Evolutionary conservation across 2,888 invertebrate species (phyloP), one percentile per base, ranked within the genome.

Genomic region (Nebria salina): DNA sequence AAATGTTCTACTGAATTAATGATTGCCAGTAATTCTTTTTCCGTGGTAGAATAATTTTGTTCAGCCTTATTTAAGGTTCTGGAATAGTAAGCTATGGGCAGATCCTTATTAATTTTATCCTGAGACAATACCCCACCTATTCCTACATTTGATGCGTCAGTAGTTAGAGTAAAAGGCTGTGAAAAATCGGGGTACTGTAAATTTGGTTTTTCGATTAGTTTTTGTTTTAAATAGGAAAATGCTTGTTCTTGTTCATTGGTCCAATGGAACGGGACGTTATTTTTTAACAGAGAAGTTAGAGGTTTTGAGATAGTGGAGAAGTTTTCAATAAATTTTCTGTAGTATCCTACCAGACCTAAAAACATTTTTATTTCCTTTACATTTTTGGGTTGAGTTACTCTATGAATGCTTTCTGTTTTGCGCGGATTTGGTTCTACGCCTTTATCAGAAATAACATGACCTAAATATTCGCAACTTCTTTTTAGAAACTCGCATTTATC

Each of bases 281-380:
- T 85, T 64, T 84, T 85, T n/a, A 84, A 72, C 65, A 83, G 81
- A 2, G 72, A n/a, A 5, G 85, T 85, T 64, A 87, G 72, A 0
- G 86, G 72, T 41, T 72, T 72, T 8, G 72, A 20, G 8, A 72
- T 72, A 1, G 25, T 20, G 1, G 72, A 72, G 13, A 72, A 72
- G 20, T 72, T 72, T 13, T 15, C 2, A 34, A 72, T 72, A 26
- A 72, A 72, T 72, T 72, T 72, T 34, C 72, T 26, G 26, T 72
- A 72, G 41, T 72, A 72, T 41, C 72, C 72, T 72, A 72, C 26
- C 26, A 72, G n/a, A n/a, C 72, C 72, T 20, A 72, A 41, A 72
- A 72, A 72, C 72, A 72, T 72, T 72, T 72, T 72, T 26, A 72
- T 20, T 34, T 72, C 0, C 9, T 72, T 72, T 20, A 11, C 25